A percentile compares a stretch with the other conserved stretches of the same genome.
phyloP scores from a whole-genome alignment of 1,140 invertebrate species.

The Trinorchestia longiramus region DNA sequence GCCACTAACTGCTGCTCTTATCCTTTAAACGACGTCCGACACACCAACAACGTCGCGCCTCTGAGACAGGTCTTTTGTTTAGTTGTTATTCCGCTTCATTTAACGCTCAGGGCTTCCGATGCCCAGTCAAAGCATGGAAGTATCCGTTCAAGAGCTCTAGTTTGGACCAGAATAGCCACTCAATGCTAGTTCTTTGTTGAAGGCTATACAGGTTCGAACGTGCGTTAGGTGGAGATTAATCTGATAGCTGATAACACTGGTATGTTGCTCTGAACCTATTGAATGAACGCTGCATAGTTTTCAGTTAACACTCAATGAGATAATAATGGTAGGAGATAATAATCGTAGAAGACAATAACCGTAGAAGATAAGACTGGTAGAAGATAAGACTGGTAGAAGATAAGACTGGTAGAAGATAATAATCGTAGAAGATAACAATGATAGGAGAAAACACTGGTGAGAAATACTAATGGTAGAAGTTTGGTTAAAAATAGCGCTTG shows the following conservation, averaged over 20 bases:
- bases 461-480: too few species aligned
- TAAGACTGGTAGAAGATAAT: not conserved
- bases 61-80: slow-evolving; percentile 26
- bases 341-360: not conserved
- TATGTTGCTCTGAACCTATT: not conserved
- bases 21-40: slow-evolving; percentile 49
- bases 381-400: not conserved
- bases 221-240: not conserved
- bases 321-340: not conserved
- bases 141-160: not conserved
- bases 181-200: not conserved
- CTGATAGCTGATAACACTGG: not conserved
- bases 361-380: not conserved
- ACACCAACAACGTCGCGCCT: slow-evolving; percentile 32
- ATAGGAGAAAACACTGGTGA: not conserved
- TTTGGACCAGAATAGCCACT: not conserved
- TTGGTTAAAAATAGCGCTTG: too few species aligned
- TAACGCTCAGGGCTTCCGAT: not conserved
- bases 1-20: slow-evolving; percentile 47
- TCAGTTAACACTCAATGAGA: not conserved
- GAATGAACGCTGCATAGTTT: not conserved
- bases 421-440: not conserved
- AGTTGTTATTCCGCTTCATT: slow-evolving; percentile 40
- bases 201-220: not conserved
- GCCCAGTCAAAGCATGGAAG: not conserved